phyloP scores from a whole-genome alignment of 2,797 vertebrate genomes.

The Halcyon badia region DNA sequence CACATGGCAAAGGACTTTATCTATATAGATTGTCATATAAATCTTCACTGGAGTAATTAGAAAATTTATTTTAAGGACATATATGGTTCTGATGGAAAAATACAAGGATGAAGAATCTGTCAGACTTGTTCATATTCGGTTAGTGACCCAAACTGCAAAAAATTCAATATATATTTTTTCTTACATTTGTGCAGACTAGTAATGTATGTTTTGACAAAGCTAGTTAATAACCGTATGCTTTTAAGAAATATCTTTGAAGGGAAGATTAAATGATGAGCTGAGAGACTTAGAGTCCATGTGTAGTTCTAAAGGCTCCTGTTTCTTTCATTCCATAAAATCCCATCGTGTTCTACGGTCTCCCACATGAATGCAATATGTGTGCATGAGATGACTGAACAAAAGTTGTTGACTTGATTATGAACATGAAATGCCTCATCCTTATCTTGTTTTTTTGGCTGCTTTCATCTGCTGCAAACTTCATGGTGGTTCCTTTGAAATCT shows the following conservation, averaged over 20 bases:
- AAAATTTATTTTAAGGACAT: not conserved
- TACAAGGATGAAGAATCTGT: not conserved
- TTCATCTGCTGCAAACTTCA: constrained; percentile 33
- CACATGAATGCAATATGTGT: not conserved
- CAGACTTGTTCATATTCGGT: not conserved
- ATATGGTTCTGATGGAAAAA: not conserved
- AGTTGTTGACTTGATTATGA: constrained; percentile 14
- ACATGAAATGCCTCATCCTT: not conserved
- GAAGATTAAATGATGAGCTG: not conserved
- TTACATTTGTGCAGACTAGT: not conserved
- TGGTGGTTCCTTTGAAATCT: constrained; percentile 47
- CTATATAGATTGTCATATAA: not conserved
- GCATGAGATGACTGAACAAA: not conserved
- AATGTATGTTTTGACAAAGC: not conserved
- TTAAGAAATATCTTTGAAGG: not conserved
- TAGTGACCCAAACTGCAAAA: not conserved
- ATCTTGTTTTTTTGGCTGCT: constrained; percentile 20
- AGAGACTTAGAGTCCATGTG: not conserved
- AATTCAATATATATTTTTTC: not conserved
- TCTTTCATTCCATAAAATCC: not conserved
- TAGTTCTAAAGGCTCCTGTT: not conserved
- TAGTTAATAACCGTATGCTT: not conserved
- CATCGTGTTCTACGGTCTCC: not conserved
- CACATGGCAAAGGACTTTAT: not conserved
- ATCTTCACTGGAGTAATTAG: not conserved